Evolutionary conservation across 2,888 invertebrate genomes (phyloP), one percentile per base, ranked within the genome.

Genomic region (Balanococcus diminutus): DNA sequence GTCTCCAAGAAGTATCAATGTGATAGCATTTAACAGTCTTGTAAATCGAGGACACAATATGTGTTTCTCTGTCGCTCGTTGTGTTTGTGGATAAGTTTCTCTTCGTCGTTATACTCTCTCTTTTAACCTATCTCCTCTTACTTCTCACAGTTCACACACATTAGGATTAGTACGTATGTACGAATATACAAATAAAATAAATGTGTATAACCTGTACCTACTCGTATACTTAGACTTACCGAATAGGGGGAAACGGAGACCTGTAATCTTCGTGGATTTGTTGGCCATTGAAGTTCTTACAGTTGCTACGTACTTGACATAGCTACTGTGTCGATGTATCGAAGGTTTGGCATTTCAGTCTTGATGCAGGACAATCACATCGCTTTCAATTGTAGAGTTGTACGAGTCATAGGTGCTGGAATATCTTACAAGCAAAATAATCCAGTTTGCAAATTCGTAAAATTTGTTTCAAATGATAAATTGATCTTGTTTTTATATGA

Each of bases 21-120:
- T 75, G 84, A 84, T 84, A 84, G 84, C 84, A 84, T 84, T 84
- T 84, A 84, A 75, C 84, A 84, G 84, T 84, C 84, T 84, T 84
- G 84, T 84, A 84, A 84, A 84, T 84, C 84, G 84, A 84, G 84
- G 84, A 84, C 84, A 84, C 46, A 84, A 75, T 84, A 39, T 75
- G 22, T 75, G 42, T 31, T 46, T 84, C 72, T 36, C 79, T 72
- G 72, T 84, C 22, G 28, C 83, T 83, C 83, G 51, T 28, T 51
- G 22, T 16, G 16, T 25, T 51, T 25, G 16, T 51, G 14, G 51
- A 16, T 46, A 39, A 81, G 81, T 75, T 36, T 84, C 84, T 75
- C 84, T 72, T 46, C 79, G 39, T 28, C 84, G 72, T 72, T 36
- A 75, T 42, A 75, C 75, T 75, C 84, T 75, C 84, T 84, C 84